Conservation (phyloP, 2,797 vertebrate genomes). For the Pempheris klunzingeri region DNA sequence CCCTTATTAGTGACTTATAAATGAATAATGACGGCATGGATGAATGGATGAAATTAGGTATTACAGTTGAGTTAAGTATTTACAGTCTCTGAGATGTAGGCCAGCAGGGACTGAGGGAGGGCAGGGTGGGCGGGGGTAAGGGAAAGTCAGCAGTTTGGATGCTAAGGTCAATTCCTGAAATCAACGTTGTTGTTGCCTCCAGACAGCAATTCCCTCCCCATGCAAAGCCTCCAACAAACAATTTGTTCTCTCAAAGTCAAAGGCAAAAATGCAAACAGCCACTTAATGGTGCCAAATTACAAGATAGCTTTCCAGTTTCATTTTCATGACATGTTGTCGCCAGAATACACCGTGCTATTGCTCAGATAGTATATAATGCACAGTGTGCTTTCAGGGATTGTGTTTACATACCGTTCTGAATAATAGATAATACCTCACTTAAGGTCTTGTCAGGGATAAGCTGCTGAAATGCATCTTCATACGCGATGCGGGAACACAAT, state of each 20-base stretch:
- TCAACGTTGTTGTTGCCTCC: conserved; percentile 5
- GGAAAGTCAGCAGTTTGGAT: conserved; percentile 13
- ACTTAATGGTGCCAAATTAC: neutral
- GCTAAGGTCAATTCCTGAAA: conserved; percentile 20
- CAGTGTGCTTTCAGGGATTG: conserved; percentile 20
- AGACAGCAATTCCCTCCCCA: conserved; percentile 10
- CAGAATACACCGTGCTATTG: conserved; percentile 11
- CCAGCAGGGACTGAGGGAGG: neutral
- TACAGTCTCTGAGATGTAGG: neutral
- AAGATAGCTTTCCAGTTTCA: conserved; percentile 11
- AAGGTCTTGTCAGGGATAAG: conserved; percentile 29
- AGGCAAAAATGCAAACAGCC: neutral
- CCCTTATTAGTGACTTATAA: conserved; percentile 24
- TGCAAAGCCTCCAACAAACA: neutral
- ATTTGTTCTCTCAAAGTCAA: conserved; percentile 10
- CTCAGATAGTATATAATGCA: conserved; percentile 6
- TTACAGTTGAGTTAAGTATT: conserved; percentile 12
- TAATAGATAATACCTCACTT: conserved; percentile 35
- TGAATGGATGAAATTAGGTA: conserved; percentile 17
- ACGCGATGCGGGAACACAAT: neutral
- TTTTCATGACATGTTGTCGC: conserved; percentile 23
- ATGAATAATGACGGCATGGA: conserved; percentile 14
- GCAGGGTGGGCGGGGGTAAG: neutral
- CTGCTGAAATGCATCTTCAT: conserved; percentile 17
- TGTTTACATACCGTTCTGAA: conserved; percentile 28